Evolutionary conservation across 2,888 invertebrate species (phyloP).

Genomic region (Blastobasis adustella): DNA sequence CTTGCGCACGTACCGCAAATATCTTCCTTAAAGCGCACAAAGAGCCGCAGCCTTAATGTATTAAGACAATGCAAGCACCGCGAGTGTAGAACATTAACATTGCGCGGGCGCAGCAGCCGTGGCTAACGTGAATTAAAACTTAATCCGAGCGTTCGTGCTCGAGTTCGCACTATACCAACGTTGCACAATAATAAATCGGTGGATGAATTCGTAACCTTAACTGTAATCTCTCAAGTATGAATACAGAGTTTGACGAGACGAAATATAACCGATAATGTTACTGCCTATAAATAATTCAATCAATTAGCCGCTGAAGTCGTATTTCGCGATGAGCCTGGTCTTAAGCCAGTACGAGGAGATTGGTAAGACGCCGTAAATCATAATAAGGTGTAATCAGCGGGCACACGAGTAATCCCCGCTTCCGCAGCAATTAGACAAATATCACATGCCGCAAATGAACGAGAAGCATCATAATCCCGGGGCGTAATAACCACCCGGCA

Average conservation of each 20-base stretch:
- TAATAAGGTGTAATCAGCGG: too few relatives aligned
- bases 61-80: constrained; percentile 30
- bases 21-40: background rate
- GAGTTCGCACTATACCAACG: background rate
- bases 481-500: constrained; percentile 20
- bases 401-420: background rate
- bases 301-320: too few relatives aligned
- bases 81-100: constrained; percentile 30
- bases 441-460: constrained; percentile 24
- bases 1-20: too few relatives aligned
- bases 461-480: constrained; percentile 19
- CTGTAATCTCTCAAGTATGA: too few relatives aligned
- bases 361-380: too few relatives aligned
- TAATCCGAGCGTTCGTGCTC: constrained; percentile 17
- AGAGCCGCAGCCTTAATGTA: constrained; percentile 22
- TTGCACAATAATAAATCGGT: background rate
- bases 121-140: constrained; percentile 30
- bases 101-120: constrained; percentile 28
- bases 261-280: too few relatives aligned
- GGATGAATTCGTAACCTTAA: too few relatives aligned
- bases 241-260: too few relatives aligned
- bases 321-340: too few relatives aligned
- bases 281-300: too few relatives aligned
- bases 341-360: too few relatives aligned
- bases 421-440: constrained; percentile 1